Conservation (phyloP, 2,113 vertebrate species). For the Euleptes europaea region DNA sequence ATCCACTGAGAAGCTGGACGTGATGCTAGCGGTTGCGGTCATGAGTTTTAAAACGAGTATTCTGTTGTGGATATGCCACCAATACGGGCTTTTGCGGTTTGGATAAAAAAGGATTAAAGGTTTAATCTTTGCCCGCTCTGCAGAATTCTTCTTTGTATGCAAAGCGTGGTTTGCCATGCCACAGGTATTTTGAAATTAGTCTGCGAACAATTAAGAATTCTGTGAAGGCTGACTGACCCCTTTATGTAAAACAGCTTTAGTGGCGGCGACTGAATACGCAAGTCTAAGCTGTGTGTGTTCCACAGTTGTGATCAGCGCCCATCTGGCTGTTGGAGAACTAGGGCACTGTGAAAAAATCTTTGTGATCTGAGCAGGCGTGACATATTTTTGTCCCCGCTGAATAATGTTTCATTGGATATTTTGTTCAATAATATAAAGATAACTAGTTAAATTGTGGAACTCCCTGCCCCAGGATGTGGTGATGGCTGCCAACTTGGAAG, state of each 20-base stretch:
- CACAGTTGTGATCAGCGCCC: neutral
- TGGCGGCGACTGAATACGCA: neutral
- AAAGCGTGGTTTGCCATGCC: constrained; percentile 18
- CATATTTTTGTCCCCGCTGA: no score
- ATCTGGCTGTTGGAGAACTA: neutral
- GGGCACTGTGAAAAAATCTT: neutral
- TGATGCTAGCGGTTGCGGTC: neutral
- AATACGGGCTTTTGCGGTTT: constrained; percentile 26
- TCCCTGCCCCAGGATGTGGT: no score
- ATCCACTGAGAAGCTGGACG: constrained; percentile 31
- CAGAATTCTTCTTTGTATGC: neutral
- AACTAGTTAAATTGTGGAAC: no score
- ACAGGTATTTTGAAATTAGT: constrained; percentile 20
- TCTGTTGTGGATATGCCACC: neutral
- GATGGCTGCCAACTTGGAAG: no score
- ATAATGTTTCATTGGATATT: no score
- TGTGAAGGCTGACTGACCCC: neutral
- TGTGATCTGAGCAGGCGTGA: neutral
- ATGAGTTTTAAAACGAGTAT: constrained; percentile 13
- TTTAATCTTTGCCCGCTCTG: constrained; percentile 65
- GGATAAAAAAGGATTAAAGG: constrained; percentile 64
- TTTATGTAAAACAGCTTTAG: neutral
- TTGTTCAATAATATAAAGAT: no score
- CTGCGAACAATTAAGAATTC: neutral
- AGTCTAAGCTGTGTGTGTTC: neutral